These are phyloP conservation scores for Novumbra hubbsi DNA, from an alignment of 2,797 vertebrate genomes.

Conservation along the genomic window DNA sequence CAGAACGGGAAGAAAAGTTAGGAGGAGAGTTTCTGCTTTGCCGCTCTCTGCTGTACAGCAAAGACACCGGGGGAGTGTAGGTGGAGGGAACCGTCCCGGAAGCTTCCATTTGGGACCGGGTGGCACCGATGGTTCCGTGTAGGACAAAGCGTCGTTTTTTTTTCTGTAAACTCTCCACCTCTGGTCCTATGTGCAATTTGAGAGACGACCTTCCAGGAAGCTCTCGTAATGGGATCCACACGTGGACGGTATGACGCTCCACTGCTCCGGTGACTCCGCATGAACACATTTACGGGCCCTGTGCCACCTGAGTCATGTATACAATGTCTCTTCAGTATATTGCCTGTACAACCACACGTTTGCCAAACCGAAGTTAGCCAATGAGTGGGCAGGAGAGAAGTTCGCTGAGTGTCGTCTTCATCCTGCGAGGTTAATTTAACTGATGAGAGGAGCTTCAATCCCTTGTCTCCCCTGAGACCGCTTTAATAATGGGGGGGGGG, in stretches of 20 bases:
- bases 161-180: conserved; percentile 55
- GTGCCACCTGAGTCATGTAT: neutral
- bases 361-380: neutral
- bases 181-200: conserved; percentile 56
- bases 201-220: conserved; percentile 65
- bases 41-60: conserved; percentile 17
- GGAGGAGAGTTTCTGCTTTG: neutral
- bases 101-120: conserved; percentile 36
- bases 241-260: conserved; percentile 17
- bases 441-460: conserved; percentile 68
- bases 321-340: neutral
- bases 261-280: conserved; percentile 29
- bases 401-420: neutral
- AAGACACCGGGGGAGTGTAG: conserved; percentile 40
- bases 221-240: conserved; percentile 33
- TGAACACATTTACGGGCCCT: conserved; percentile 12
- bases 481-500: conserved; percentile 19
- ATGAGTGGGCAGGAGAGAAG: conserved; percentile 5
- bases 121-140: conserved; percentile 5
- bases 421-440: conserved; percentile 57
- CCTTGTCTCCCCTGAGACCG: conserved; percentile 59
- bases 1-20: neutral
- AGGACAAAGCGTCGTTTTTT: conserved; percentile 48
- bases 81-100: conserved; percentile 56
- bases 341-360: neutral